Percentiles rank a stretch among this genome's conserved stretches.
These are phyloP conservation scores for Trinectes maculatus DNA, from an alignment of 2,113 vertebrate genomes.

Conservation along the genomic window DNA sequence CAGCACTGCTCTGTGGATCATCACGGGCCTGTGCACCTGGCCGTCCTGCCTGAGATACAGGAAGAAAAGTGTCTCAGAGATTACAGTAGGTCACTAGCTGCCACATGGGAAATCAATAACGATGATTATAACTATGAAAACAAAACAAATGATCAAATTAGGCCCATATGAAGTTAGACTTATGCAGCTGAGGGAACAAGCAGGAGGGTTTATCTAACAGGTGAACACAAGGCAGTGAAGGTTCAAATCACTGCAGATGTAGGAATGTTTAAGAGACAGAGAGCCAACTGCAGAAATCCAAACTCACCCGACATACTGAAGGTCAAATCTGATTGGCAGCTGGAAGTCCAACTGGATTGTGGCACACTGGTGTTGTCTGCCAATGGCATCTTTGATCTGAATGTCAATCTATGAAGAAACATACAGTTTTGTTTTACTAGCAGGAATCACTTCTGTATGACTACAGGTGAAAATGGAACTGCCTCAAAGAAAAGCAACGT, in stretches of 20 bases:
- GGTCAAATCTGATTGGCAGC: slow-evolving; percentile 88
- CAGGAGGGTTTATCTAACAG: slow-evolving; percentile 2
- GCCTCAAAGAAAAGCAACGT: neutral
- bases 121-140: too few relatives aligned
- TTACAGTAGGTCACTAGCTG: neutral
- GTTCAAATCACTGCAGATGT: slow-evolving; percentile 41
- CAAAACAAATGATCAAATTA: slow-evolving; percentile 33
- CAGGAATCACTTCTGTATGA: neutral
- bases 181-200: neutral
- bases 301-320: slow-evolving; percentile 87
- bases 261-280: slow-evolving; percentile 19
- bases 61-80: neutral
- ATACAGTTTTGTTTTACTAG: neutral
- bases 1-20: slow-evolving; percentile 91
- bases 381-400: slow-evolving; percentile 87
- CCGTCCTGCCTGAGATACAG: slow-evolving; percentile 74
- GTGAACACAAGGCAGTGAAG: neutral
- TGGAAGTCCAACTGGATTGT: slow-evolving; percentile 96
- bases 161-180: neutral
- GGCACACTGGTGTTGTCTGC: slow-evolving; percentile 90
- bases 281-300: slow-evolving; percentile 14
- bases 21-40: slow-evolving; percentile 81
- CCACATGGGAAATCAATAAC: neutral
- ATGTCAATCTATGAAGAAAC: slow-evolving; percentile 86
- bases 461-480: neutral